Evolutionary conservation across 1,140 invertebrate species (phyloP).

Genomic region (Ceratina japonica): DNA sequence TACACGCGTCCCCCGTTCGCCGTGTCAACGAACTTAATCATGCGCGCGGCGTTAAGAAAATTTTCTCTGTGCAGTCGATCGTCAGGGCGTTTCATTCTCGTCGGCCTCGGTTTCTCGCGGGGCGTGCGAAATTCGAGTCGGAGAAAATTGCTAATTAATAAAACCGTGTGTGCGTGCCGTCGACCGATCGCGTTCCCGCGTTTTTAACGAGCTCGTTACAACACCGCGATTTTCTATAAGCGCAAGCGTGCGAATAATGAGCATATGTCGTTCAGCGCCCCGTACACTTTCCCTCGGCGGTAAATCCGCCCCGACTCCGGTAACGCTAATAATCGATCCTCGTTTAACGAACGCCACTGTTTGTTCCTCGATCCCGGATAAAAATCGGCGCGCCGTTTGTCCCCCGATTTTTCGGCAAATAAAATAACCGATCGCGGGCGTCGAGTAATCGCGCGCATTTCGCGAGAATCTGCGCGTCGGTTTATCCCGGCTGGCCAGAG

Average conservation of each 20-base stretch:
- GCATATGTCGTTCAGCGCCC: background rate
- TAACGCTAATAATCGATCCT: background rate
- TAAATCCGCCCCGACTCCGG: background rate
- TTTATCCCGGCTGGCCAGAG: background rate
- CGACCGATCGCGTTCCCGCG: background rate
- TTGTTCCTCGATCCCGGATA: no score
- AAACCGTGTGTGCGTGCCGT: constrained; percentile 1
- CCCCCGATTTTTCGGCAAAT: background rate
- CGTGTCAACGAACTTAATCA: no score
- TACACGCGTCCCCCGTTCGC: no score
- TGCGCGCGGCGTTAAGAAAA: background rate
- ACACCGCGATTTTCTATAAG: background rate
- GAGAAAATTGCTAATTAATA: constrained; percentile 26
- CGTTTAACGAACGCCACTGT: background rate
- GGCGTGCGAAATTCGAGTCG: constrained; percentile 15
- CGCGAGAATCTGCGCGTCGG: background rate
- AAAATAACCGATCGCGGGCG: background rate
- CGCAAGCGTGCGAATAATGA: constrained; percentile 11
- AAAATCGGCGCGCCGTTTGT: background rate
- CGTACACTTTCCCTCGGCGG: background rate
- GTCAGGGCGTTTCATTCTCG: no score
- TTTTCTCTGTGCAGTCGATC: background rate
- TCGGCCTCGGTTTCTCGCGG: no score
- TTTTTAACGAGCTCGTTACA: constrained; percentile 9
- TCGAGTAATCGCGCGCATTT: background rate